Conservation (phyloP, 2,113 vertebrate species). For the Cyprinodon variegatus region DNA sequence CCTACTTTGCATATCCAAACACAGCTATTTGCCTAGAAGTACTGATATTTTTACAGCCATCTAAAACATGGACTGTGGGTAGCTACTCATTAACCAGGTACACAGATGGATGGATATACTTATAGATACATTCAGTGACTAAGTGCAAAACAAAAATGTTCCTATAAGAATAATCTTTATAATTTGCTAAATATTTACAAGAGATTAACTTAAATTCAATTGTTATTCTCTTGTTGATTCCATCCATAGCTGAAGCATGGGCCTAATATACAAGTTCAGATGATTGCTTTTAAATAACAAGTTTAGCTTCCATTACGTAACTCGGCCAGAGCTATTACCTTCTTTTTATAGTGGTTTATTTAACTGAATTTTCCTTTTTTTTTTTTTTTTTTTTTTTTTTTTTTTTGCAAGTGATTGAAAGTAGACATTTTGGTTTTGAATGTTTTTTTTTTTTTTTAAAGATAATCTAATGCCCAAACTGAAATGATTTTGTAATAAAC, state of each 20-base stretch:
- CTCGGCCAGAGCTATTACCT: neutral
- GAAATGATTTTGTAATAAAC: neutral
- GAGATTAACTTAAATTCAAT: slow-evolving; percentile 2
- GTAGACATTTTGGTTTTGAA: too few relatives aligned
- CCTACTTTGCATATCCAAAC: too few relatives aligned
- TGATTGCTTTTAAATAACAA: slow-evolving; percentile 40
- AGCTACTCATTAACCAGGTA: too few relatives aligned
- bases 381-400: neutral
- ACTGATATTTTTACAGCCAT: too few relatives aligned
- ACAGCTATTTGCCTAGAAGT: too few relatives aligned
- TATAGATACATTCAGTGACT: too few relatives aligned
- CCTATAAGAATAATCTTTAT: neutral
- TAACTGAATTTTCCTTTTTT: neutral
- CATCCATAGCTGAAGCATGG: neutral
- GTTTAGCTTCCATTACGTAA: neutral
- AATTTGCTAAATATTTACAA: slow-evolving; percentile 18
- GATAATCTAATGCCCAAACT: neutral
- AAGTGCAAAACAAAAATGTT: too few relatives aligned
- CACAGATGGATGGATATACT: too few relatives aligned
- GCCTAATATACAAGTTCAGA: neutral
- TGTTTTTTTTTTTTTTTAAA: neutral
- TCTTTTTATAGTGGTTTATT: neutral
- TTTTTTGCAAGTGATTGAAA: neutral
- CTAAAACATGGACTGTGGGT: too few relatives aligned
- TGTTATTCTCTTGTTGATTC: neutral